Evolutionary conservation across 2,113 vertebrate species (phyloP), one percentile per base, ranked within the genome.

Genomic region (Bos javanicus): DNA sequence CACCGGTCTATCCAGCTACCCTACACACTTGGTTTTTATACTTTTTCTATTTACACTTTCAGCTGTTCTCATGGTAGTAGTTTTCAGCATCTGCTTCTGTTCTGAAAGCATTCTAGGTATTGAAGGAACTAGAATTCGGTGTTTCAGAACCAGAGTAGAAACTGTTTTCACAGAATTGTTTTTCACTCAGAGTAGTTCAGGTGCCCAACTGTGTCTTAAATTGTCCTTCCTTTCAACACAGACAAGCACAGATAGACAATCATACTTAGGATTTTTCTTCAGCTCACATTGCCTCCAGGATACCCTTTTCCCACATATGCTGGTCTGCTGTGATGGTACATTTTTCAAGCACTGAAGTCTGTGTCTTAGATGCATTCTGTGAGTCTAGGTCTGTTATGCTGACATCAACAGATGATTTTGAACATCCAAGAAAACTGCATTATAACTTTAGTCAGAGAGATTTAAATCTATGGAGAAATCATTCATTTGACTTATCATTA

Each of bases 281-380:
- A 57, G 10, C 36, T 82, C 30, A 50, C 0, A 5, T 33, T 19
- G 7, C 17, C 28, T 88, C 56, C 23, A 19, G n/a, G 60, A 64
- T 33, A 33, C 16, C n/a, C 33, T 64, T 43, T 57, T n/a, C 64
- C 12, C 50, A 93, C 16, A 15, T 39, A 4, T 74, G 17, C 33
- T 89, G 23, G 67, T 43, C 54, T 56, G 28, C 23, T 93, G 11
- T 62, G 62, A 54, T 67, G 36, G 6, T 76, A 5, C 71, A 12
- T 28, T 87, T 54, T 92, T 90, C 57, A 93, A 94, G 26, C 21
- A 87, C 6, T 97, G 54, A 89, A 88, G 21, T 96, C 23, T 91
- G 1, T 64, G 83, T 94, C n/a, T 5, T 25, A 25, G n/a, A 74
- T 62, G 85, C 9, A 8, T 84, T 57, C 57, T 96, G 9, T 54